Evolutionary conservation across 2,888 invertebrate species (phyloP).

Genomic region (Thelaira solivaga): DNA sequence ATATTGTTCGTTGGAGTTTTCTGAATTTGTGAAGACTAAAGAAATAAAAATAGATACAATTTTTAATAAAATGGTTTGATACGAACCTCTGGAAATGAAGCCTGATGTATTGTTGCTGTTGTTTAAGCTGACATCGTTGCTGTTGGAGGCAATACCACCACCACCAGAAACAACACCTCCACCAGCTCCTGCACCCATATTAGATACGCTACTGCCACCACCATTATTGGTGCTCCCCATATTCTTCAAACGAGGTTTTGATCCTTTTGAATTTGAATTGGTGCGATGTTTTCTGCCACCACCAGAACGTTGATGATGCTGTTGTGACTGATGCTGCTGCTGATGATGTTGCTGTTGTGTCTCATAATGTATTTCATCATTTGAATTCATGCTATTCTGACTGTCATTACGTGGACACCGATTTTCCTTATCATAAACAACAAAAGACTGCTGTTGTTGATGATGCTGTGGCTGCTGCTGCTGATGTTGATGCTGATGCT

Average conservation of each 20-base stretch:
- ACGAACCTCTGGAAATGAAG: conserved; percentile 80
- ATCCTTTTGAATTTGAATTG: conserved; percentile 75
- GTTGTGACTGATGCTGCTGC: conserved; percentile 62
- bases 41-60: conserved; percentile 65
- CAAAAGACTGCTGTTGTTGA: conserved; percentile 63
- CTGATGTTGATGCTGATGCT: too few species aligned
- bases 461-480: too few species aligned
- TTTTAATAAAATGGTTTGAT: conserved; percentile 47
- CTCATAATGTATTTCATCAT: conserved; percentile 69
- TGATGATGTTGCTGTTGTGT: conserved; percentile 66
- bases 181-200: conserved; percentile 7
- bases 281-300: conserved; percentile 75
- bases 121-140: conserved; percentile 58
- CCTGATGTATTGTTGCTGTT: conserved; percentile 78
- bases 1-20: conserved; percentile 86
- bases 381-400: conserved; percentile 70
- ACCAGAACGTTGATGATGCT: conserved; percentile 71
- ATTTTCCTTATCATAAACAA: conserved; percentile 72
- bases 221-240: conserved; percentile 72
- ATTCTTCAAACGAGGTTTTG: conserved; percentile 77
- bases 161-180: conserved; percentile 72
- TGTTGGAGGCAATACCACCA: conserved; percentile 76
- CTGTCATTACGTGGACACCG: conserved; percentile 70
- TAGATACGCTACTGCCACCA: conserved; percentile 77
- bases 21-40: conserved; percentile 78